Evolutionary conservation across 1,140 invertebrate genomes (phyloP).

Genomic region (Conus betulinus): DNA sequence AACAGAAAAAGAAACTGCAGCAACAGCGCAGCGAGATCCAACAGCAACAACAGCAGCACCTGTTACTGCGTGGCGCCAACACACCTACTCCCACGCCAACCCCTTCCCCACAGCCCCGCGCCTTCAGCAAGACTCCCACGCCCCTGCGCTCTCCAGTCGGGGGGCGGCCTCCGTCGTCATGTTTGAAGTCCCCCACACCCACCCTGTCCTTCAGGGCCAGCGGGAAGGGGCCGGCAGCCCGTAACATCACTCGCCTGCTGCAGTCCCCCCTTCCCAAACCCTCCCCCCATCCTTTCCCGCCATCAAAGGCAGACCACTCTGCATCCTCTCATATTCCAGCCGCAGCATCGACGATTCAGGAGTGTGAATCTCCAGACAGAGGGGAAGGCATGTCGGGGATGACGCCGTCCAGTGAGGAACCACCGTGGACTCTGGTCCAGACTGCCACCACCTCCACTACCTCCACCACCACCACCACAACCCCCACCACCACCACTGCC

Average conservation of each 20-base stretch:
- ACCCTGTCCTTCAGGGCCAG: slow-evolving; percentile 34
- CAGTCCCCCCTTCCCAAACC: slow-evolving; percentile 36
- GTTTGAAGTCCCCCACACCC: slow-evolving; percentile 32
- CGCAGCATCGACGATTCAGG: too few species aligned
- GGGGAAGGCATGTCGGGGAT: too few species aligned
- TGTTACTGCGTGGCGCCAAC: slow-evolving; percentile 1
- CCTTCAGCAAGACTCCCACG: slow-evolving; percentile 37
- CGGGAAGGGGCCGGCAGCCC: slow-evolving; percentile 2
- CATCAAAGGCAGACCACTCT: not conserved
- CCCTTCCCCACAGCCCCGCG: slow-evolving; percentile 22
- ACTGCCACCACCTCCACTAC: not conserved
- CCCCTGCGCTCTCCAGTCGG: slow-evolving; percentile 27
- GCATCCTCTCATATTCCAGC: slow-evolving; percentile 7
- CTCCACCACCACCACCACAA: not conserved
- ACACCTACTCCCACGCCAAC: slow-evolving; percentile 36
- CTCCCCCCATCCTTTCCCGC: not conserved
- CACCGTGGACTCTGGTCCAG: not conserved
- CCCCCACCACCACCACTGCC: not conserved
- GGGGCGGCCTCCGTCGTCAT: slow-evolving; percentile 35
- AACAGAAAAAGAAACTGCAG: slow-evolving; percentile 84
- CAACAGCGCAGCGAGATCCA: slow-evolving; percentile 73
- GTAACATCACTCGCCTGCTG: slow-evolving; percentile 37
- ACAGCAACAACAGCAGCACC: slow-evolving; percentile 40
- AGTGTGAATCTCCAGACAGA: too few species aligned
- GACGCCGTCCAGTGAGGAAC: not conserved